Evolutionary conservation across 2,888 invertebrate genomes (phyloP).

Genomic region (Thereva nobilitata): DNA sequence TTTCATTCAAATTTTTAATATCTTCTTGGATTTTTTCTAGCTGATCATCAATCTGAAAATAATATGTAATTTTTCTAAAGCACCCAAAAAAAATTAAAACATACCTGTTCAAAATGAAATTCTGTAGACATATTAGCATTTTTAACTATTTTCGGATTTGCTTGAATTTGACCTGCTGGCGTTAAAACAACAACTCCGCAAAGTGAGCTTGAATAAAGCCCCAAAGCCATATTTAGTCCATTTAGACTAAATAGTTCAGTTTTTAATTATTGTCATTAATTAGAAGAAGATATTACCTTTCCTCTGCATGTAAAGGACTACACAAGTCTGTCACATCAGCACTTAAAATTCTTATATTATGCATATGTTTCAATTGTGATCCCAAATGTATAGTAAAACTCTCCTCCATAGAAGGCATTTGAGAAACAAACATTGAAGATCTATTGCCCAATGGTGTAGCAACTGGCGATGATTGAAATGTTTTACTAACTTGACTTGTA

Average conservation of each 20-base stretch:
- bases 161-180: slow-evolving; percentile 55
- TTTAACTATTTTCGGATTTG: slow-evolving; percentile 55
- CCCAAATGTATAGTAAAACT: slow-evolving; percentile 98
- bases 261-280: neutral
- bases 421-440: slow-evolving; percentile 58
- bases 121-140: slow-evolving; percentile 74
- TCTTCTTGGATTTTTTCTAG: slow-evolving; percentile 70
- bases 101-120: slow-evolving; percentile 78
- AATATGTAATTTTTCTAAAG: neutral
- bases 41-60: slow-evolving; percentile 75
- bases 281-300: slow-evolving; percentile 46
- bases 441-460: slow-evolving; percentile 54
- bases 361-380: slow-evolving; percentile 97
- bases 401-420: slow-evolving; percentile 73
- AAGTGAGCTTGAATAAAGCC: slow-evolving; percentile 89
- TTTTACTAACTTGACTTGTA: slow-evolving; percentile 59
- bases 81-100: slow-evolving; percentile 4
- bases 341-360: slow-evolving; percentile 91
- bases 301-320: slow-evolving; percentile 61
- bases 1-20: slow-evolving; percentile 57
- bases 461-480: slow-evolving; percentile 53
- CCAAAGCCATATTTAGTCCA: slow-evolving; percentile 86
- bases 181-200: slow-evolving; percentile 83
- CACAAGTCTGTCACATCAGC: slow-evolving; percentile 83
- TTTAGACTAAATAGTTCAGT: slow-evolving; percentile 49